phyloP scores from a whole-genome alignment of 2,888 invertebrate genomes.

The Melanophora roralis region DNA sequence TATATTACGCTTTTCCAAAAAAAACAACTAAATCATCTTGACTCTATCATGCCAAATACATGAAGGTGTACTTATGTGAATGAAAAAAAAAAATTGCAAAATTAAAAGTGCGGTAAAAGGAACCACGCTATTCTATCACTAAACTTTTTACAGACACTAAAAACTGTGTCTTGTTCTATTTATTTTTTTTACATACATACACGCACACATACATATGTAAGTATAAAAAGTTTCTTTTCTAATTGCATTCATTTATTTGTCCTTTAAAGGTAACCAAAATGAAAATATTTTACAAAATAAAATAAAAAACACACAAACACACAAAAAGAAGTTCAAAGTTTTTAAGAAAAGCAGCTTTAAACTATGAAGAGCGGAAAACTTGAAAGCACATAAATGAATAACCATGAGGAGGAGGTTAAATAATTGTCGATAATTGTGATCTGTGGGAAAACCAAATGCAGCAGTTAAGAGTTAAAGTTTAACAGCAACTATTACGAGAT shows the following conservation, averaged over 20 bases:
- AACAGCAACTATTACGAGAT: conserved; percentile 12
- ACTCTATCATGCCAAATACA: conserved; percentile 9
- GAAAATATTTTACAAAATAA: neutral
- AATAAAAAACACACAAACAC: neutral
- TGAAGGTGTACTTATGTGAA: neutral
- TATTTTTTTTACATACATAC: too few species aligned
- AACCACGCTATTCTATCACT: conserved; percentile 18
- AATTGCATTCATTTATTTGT: conserved; percentile 49
- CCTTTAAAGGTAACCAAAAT: conserved; percentile 48
- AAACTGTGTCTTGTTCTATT: too few species aligned
- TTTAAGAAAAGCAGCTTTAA: conserved; percentile 19
- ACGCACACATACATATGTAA: neutral
- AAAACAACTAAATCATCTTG: conserved; percentile 36
- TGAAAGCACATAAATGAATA: conserved; percentile 46
- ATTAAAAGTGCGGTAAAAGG: conserved; percentile 23
- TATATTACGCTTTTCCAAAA: conserved; percentile 56
- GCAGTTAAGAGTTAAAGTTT: conserved; percentile 38
- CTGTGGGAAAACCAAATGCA: conserved; percentile 56
- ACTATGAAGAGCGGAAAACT: conserved; percentile 56
- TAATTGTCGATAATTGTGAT: conserved; percentile 55
- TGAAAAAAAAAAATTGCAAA: neutral
- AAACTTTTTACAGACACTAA: too few species aligned
- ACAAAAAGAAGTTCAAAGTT: conserved; percentile 3
- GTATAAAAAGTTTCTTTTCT: conserved; percentile 35
- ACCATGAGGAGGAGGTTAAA: conserved; percentile 56